Evolutionary conservation across 2,113 vertebrate genomes (phyloP).

Genomic region (Antigone vipio): DNA sequence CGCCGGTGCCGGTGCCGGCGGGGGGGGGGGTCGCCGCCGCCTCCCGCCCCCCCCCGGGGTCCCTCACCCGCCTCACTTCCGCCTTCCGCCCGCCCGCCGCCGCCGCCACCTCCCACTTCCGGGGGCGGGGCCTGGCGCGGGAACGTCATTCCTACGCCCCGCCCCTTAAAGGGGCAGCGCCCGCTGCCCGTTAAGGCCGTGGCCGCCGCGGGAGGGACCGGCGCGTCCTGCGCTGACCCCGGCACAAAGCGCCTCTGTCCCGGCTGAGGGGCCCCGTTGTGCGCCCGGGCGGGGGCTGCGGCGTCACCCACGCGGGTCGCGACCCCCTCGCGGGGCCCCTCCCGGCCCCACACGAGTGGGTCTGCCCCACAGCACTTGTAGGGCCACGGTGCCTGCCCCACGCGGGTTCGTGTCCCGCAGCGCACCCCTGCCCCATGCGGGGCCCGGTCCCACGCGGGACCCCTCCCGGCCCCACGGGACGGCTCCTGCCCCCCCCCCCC

Average conservation of each 20-base stretch:
- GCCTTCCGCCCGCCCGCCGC: not conserved
- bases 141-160: not conserved
- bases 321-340: no score
- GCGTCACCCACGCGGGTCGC: no score
- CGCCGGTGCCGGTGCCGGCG: not conserved
- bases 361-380: not conserved
- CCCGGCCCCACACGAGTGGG: not conserved
- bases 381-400: no score
- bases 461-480: no score
- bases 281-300: no score
- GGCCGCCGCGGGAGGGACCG: no score
- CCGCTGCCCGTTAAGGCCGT: not conserved
- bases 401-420: no score
- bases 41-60: not conserved
- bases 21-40: not conserved
- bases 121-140: not conserved
- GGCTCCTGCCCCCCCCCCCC: not conserved
- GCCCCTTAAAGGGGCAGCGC: not conserved
- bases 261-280: no score
- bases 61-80: not conserved
- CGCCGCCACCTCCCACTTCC: not conserved
- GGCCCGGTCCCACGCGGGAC: no score
- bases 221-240: no score
- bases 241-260: no score
- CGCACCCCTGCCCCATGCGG: no score